Evolutionary conservation across 2,888 invertebrate species (phyloP).

Genomic region (Drosophila anomelani): DNA sequence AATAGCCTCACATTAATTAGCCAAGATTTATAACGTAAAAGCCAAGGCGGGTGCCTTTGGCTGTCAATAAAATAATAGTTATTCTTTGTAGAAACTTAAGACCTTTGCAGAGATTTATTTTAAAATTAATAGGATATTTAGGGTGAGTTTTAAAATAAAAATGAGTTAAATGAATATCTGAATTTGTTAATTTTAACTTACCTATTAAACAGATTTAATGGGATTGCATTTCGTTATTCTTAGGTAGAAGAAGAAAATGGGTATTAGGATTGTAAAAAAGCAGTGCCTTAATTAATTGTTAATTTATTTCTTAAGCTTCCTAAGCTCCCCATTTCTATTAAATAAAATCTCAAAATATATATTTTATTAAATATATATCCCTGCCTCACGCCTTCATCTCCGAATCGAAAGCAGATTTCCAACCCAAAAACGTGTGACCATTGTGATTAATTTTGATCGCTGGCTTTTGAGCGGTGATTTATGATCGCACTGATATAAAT

Average conservation of each 20-base stretch:
- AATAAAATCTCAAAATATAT: no score
- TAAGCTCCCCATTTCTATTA: not conserved
- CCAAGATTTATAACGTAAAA: slow-evolving; percentile 17
- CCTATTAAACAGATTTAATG: not conserved
- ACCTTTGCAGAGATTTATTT: not conserved
- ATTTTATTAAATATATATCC: no score
- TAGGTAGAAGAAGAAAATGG: not conserved
- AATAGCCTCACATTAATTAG: slow-evolving; percentile 10
- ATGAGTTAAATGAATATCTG: not conserved
- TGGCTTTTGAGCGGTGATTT: slow-evolving; percentile 78
- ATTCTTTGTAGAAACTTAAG: not conserved
- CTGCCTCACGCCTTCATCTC: slow-evolving; percentile 16
- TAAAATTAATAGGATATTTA: not conserved
- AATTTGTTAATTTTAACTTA: not conserved
- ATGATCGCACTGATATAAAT: slow-evolving; percentile 81
- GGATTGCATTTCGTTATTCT: not conserved
- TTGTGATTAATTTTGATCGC: slow-evolving; percentile 81
- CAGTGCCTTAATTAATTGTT: no score
- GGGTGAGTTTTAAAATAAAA: no score
- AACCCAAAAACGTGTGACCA: slow-evolving; percentile 73
- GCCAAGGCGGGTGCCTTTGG: not conserved
- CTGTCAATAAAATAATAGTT: slow-evolving; percentile 1
- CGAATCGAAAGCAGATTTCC: not conserved
- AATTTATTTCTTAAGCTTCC: not conserved
- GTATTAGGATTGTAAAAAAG: not conserved